Percentiles rank a stretch among this genome's conserved stretches.
phyloP scores from a whole-genome alignment of 2,797 vertebrate genomes.

The Bovichtus variegatus region DNA sequence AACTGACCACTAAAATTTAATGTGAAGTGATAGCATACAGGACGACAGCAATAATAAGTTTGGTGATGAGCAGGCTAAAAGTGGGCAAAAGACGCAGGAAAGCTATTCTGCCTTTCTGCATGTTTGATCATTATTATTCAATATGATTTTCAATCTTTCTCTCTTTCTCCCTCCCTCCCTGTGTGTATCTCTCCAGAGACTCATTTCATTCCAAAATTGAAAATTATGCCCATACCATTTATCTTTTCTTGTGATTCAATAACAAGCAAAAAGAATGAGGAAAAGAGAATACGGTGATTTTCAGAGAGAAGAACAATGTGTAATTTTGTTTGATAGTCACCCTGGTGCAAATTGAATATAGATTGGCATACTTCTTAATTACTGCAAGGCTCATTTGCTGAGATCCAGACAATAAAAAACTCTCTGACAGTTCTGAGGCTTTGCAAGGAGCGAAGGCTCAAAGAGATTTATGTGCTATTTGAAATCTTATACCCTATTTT shows the following conservation, averaged over 20 bases:
- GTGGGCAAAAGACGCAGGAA: constrained; percentile 23
- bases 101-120: constrained; percentile 36
- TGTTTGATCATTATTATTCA: constrained; percentile 68
- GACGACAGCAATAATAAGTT: constrained; percentile 29
- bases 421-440: constrained; percentile 53
- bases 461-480: constrained; percentile 62
- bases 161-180: constrained; percentile 29
- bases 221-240: constrained; percentile 72
- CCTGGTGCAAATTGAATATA: constrained; percentile 74
- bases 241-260: constrained; percentile 75
- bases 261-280: constrained; percentile 57
- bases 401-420: constrained; percentile 64
- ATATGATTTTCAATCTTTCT: constrained; percentile 52
- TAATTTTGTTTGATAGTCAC: constrained; percentile 73
- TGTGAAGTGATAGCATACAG: constrained; percentile 37
- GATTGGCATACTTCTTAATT: constrained; percentile 76
- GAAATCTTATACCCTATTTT: constrained; percentile 43
- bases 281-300: constrained; percentile 48
- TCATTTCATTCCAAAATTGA: constrained; percentile 74
- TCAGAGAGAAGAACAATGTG: constrained; percentile 67
- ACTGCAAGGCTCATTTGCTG: constrained; percentile 74
- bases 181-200: constrained; percentile 56
- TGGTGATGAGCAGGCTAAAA: constrained; percentile 36
- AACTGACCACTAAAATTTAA: constrained; percentile 64
- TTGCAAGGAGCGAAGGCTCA: constrained; percentile 20